Base-by-base conservation (phyloP, 2,888 invertebrate genomes). In the Sminthurides aquaticus region DNA sequence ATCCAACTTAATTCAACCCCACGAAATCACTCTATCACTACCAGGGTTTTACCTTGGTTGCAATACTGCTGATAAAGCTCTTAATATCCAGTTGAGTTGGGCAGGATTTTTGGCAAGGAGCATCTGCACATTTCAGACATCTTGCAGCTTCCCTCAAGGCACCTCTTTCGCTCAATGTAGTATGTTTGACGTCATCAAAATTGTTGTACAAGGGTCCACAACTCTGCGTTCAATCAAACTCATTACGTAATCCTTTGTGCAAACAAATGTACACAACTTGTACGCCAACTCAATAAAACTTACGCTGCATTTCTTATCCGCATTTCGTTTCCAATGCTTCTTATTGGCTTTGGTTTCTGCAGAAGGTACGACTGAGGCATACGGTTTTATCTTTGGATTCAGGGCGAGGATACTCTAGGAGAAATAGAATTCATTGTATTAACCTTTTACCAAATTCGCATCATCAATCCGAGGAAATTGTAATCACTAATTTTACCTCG, bases 61-160 rank as follows among this genome's bases (percentile, higher is more conserved):
- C 86, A 74, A 99, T 99, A 78, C 93, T 93, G 1, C 91, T 91
- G 64, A 99, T 99, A 78, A 99, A 99, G 65, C 89, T 86, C 79
- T 99, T 99, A 69, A 99, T 86, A 76, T 99, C 98, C 67, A 99
- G 82, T 79, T 98, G 96, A 0, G 98, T 99, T 0, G 99, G 99
- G 73, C 99, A 99, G 1, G 95, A 93, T 79, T 98, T 98, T 80
- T 98, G 98, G 76, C 98, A 98, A 0, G 97, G 97, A 0, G 97
- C 96, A 80, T 98, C 97, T 0, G 90, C 92, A 78, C 94, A 94
- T 78, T 94, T 94, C 24, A 94, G 81, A 76, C 94, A 94, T 58
- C 94, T 82, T 0, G 88, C 86, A 0, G 96, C 91, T 79, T 97
- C 97, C 70, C 83, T 86, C 43, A 99, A 80, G 0, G 98, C 98